Conservation (phyloP, 2,797 vertebrate genomes). For the Chlorospingus flavigularis region DNA sequence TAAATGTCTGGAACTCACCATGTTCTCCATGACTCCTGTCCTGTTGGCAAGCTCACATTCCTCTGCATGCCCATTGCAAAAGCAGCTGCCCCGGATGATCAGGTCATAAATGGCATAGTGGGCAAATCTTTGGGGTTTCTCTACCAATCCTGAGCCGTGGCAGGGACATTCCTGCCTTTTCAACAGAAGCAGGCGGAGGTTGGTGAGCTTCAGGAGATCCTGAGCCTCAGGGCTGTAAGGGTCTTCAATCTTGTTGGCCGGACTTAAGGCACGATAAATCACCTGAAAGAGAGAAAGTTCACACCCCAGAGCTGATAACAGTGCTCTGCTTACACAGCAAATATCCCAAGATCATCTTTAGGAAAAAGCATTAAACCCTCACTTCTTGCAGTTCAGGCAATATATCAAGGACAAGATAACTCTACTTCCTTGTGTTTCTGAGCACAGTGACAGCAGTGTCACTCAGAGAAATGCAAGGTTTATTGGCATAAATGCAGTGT, state of each 20-base stretch:
- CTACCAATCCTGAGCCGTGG: background rate
- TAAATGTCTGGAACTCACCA: constrained; percentile 57
- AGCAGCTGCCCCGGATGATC: constrained; percentile 85
- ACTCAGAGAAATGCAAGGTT: background rate
- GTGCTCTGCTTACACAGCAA: background rate
- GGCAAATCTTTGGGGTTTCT: constrained; percentile 71
- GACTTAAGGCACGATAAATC: constrained; percentile 83
- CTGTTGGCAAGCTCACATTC: constrained; percentile 72
- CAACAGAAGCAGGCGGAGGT: constrained; percentile 83
- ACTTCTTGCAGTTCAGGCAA: background rate
- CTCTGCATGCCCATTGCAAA: constrained; percentile 89
- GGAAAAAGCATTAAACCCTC: background rate
- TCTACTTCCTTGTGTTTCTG: background rate
- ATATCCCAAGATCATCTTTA: background rate
- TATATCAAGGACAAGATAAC: background rate
- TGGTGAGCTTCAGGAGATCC: constrained; percentile 83
- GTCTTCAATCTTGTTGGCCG: constrained; percentile 73
- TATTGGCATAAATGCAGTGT: background rate
- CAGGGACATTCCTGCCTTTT: constrained; percentile 82
- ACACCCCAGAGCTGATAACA: background rate
- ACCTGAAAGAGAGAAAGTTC: constrained; percentile 73
- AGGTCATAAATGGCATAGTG: constrained; percentile 87
- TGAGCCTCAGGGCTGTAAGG: constrained; percentile 83
- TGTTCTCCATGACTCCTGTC: background rate
- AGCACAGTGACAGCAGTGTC: background rate